A percentile compares a stretch with the other conserved stretches of the same genome.
Evolutionary conservation across 2,797 vertebrate genomes (phyloP).

Genomic region (Pseudochromis fuscus): DNA sequence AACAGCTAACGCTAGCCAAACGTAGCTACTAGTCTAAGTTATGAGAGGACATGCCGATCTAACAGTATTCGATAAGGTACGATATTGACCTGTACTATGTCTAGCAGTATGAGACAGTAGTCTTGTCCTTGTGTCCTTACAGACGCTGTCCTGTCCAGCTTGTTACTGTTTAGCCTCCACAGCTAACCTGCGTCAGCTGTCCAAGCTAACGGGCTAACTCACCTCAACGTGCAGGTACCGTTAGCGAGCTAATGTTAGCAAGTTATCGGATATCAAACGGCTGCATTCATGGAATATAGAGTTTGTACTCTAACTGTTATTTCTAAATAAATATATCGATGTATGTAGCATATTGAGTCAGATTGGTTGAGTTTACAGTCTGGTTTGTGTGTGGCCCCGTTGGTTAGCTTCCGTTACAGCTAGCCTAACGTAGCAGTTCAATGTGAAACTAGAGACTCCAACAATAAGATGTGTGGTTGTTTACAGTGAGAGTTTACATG

Average conservation of each 20-base stretch:
- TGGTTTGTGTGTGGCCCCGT: constrained; percentile 7
- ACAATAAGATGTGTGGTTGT: not conserved
- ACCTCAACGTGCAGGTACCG: constrained; percentile 25
- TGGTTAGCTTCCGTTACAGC: constrained; percentile 38
- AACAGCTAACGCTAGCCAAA: constrained; percentile 57
- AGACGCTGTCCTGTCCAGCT: not conserved
- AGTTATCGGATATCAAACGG: fast-evolving
- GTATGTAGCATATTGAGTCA: not conserved
- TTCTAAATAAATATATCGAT: fast-evolving
- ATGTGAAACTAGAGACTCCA: not conserved
- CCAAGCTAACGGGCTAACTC: constrained; percentile 66
- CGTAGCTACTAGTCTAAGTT: constrained; percentile 41
- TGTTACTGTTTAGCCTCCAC: constrained; percentile 9
- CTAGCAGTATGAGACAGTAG: fast-evolving
- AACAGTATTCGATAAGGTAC: constrained; percentile 44
- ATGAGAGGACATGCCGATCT: constrained; percentile 39
- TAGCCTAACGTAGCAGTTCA: constrained; percentile 10
- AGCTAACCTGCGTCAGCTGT: constrained; percentile 66
- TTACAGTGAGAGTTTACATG: not conserved
- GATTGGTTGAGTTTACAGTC: not conserved
- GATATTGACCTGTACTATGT: not conserved
- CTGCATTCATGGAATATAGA: not conserved
- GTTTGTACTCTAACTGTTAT: fast-evolving
- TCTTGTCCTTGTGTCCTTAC: no score
- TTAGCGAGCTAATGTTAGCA: constrained; percentile 19